A percentile compares a stretch with the other conserved stretches of the same genome.
Conservation (phyloP, 2,113 vertebrate genomes). For the Poeciliopsis occidentalis region DNA sequence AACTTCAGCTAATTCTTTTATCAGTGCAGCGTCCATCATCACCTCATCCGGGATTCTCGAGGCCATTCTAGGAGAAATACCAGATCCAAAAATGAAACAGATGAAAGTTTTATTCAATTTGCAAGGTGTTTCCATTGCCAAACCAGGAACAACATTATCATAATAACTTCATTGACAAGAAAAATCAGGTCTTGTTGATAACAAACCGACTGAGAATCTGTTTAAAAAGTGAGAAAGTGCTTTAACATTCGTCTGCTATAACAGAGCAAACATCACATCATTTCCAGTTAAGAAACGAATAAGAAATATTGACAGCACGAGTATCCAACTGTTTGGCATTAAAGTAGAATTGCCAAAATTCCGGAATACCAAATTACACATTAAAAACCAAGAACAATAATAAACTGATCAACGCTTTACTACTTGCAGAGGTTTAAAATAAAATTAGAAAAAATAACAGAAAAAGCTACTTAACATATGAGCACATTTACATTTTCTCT, state of each 20-base stretch:
- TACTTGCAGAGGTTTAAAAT: background rate
- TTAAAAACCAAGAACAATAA: background rate
- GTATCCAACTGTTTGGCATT: too few relatives aligned
- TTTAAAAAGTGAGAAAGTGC: background rate
- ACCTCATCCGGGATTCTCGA: conserved; percentile 65
- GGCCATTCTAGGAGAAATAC: conserved; percentile 58
- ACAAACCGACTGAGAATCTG: background rate
- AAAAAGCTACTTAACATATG: background rate
- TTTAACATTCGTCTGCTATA: too few relatives aligned
- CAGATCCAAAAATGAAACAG: background rate
- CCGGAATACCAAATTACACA: too few relatives aligned
- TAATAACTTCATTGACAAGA: background rate
- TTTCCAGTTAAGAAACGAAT: too few relatives aligned
- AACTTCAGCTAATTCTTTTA: conserved; percentile 74
- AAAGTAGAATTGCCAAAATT: too few relatives aligned
- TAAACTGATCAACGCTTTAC: background rate
- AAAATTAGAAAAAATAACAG: background rate
- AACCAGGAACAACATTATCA: background rate
- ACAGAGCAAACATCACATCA: too few relatives aligned
- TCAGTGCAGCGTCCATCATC: conserved; percentile 71
- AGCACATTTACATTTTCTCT: background rate
- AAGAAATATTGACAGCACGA: too few relatives aligned
- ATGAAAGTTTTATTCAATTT: background rate
- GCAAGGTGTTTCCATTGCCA: background rate
- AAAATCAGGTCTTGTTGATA: background rate